phyloP scores from a whole-genome alignment of 2,888 invertebrate species.

The Pristionchus japonicus region DNA sequence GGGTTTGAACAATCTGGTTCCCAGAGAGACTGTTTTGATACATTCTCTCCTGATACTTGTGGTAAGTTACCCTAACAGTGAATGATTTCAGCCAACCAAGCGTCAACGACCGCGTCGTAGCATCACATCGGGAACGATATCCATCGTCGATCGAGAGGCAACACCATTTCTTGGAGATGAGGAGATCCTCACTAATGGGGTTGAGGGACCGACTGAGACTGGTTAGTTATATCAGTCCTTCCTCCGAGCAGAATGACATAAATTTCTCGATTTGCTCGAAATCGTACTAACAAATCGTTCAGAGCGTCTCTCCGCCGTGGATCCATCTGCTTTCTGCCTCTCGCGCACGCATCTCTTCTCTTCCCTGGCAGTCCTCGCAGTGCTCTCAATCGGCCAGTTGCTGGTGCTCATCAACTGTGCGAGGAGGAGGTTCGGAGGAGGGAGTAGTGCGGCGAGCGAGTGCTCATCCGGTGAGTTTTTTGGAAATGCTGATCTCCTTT shows the following conservation, averaged over 20 bases:
- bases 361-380: background rate
- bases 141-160: constrained; percentile 8
- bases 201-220: background rate
- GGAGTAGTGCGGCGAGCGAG: background rate
- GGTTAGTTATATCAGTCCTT: no score
- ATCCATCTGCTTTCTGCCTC: constrained; percentile 8
- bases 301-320: background rate
- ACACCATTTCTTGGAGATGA: background rate
- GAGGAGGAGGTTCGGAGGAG: background rate
- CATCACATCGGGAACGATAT: constrained; percentile 23
- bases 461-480: background rate
- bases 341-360: constrained; percentile 40
- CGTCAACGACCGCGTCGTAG: background rate
- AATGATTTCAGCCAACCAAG: background rate
- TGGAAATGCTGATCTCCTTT: background rate
- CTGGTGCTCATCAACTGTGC: constrained; percentile 29
- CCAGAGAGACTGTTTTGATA: no score
- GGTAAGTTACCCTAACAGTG: no score
- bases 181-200: background rate
- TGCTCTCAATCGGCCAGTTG: constrained; percentile 19
- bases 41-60: no score
- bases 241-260: no score
- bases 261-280: no score
- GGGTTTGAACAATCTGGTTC: no score
- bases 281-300: no score